These are phyloP conservation scores for Pygoscelis antarcticus DNA, from an alignment of 2,113 vertebrate species.

Conservation along the genomic window DNA sequence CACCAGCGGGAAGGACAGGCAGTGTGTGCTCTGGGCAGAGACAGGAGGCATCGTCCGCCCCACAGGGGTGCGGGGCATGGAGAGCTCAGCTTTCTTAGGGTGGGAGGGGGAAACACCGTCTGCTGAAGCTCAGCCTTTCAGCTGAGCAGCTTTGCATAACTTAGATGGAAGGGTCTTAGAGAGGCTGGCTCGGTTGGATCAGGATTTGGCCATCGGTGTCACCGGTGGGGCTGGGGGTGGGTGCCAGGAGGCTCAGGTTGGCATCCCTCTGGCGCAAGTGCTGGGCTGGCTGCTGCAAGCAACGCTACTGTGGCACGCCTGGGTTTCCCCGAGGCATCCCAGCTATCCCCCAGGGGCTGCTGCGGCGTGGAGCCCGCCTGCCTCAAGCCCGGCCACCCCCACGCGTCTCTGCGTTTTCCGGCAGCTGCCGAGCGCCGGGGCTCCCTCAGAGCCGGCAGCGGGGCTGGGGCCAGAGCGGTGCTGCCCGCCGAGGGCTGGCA, in stretches of 20 bases:
- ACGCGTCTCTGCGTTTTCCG: fast-evolving
- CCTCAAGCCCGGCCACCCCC: neutral
- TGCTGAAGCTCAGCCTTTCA: neutral
- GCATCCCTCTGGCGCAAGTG: neutral
- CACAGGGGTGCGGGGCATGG: fast-evolving
- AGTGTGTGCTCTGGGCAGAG: neutral
- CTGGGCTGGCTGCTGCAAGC: neutral
- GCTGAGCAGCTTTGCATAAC: constrained; percentile 6
- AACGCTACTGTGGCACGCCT: neutral
- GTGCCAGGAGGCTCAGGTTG: neutral
- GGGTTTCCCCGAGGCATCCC: constrained; percentile 33
- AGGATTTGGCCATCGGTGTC: neutral
- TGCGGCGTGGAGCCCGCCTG: neutral
- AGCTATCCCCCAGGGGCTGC: neutral
- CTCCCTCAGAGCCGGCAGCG: fast-evolving
- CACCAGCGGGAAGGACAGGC: neutral
- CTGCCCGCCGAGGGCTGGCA: neutral
- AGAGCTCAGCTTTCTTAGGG: neutral
- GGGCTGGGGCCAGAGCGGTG: neutral
- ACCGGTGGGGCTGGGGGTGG: neutral
- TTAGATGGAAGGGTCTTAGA: neutral
- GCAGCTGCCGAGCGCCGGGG: neutral
- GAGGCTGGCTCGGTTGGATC: neutral
- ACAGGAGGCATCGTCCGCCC: neutral
- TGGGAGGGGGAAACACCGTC: neutral